These are phyloP conservation scores for Andrena chrysosceles DNA, from an alignment of 2,888 invertebrate species.

Conservation along the genomic window DNA sequence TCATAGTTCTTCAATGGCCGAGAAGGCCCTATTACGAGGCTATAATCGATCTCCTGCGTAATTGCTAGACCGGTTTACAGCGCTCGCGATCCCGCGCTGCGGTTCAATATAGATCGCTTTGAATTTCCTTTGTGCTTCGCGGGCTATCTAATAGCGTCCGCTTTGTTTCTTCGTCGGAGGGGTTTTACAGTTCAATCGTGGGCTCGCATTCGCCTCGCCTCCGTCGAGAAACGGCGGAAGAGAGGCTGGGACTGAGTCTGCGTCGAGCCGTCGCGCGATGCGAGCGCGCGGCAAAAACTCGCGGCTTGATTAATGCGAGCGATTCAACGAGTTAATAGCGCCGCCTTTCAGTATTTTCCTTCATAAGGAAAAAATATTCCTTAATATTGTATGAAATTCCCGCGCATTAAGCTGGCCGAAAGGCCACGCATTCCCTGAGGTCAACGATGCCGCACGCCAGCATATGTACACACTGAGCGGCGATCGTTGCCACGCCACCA, in stretches of 20 bases:
- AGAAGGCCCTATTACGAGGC: slow-evolving; percentile 62
- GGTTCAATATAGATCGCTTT: slow-evolving; percentile 56
- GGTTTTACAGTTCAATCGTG: slow-evolving; percentile 18
- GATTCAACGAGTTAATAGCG: slow-evolving; percentile 62
- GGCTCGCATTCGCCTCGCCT: neutral
- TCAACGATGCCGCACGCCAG: slow-evolving; percentile 59
- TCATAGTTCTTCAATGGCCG: slow-evolving; percentile 34
- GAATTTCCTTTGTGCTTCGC: slow-evolving; percentile 27
- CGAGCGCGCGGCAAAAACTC: neutral
- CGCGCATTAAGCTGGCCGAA: slow-evolving; percentile 54
- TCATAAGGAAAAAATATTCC: slow-evolving; percentile 49
- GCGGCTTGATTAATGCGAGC: slow-evolving; percentile 62
- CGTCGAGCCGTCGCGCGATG: too few species aligned
- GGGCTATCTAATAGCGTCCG: slow-evolving; percentile 45
- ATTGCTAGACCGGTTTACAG: slow-evolving; percentile 67
- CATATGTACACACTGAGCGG: slow-evolving; percentile 45
- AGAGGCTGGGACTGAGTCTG: neutral
- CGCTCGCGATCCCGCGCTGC: slow-evolving; percentile 51
- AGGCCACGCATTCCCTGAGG: slow-evolving; percentile 68
- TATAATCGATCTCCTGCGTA: slow-evolving; percentile 69
- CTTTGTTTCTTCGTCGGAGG: slow-evolving; percentile 33
- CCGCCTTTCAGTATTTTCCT: slow-evolving; percentile 50
- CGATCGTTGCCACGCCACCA: slow-evolving; percentile 49
- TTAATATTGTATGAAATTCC: slow-evolving; percentile 71
- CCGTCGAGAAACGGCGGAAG: neutral